A percentile compares a stretch with the other conserved stretches of the same genome.
Evolutionary conservation across 2,113 vertebrate genomes (phyloP).

Genomic region (Sceloporus undulatus): DNA sequence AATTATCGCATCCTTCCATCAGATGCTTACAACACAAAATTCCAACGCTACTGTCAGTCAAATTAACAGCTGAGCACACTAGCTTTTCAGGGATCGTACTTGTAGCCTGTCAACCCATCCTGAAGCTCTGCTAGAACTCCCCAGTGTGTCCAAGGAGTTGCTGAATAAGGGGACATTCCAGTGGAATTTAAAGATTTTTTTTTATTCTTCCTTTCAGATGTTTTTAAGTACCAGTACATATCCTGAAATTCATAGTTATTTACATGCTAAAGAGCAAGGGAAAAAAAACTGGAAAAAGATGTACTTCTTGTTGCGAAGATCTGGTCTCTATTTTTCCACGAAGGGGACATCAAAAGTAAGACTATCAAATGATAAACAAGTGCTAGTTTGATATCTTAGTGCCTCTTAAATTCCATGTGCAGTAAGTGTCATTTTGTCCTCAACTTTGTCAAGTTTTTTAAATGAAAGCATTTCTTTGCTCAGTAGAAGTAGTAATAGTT

Average conservation of each 20-base stretch:
- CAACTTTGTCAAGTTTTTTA: background rate
- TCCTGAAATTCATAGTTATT: slow-evolving; percentile 94
- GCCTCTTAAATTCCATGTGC: slow-evolving; percentile 6
- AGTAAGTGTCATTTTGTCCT: background rate
- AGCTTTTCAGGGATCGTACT: background rate
- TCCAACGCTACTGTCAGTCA: background rate
- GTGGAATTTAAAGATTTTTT: background rate
- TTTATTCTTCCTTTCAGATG: slow-evolving; percentile 80
- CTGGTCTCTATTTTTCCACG: slow-evolving; percentile 96
- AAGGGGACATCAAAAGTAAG: slow-evolving; percentile 97
- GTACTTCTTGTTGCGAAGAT: slow-evolving; percentile 95
- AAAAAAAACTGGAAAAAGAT: slow-evolving; percentile 95
- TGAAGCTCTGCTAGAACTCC: background rate
- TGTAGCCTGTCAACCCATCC: too few relatives aligned
- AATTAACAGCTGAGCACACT: background rate
- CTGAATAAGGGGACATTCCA: background rate
- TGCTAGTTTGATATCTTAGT: background rate
- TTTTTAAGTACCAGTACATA: slow-evolving; percentile 94
- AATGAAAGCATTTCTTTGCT: background rate
- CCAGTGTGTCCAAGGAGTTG: background rate
- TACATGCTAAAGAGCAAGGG: slow-evolving; percentile 92
- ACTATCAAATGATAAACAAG: background rate
- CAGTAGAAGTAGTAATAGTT: background rate
- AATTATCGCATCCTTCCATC: background rate
- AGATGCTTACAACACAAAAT: background rate